phyloP scores from a whole-genome alignment of 2,113 vertebrate species.

The Stegastes partitus region DNA sequence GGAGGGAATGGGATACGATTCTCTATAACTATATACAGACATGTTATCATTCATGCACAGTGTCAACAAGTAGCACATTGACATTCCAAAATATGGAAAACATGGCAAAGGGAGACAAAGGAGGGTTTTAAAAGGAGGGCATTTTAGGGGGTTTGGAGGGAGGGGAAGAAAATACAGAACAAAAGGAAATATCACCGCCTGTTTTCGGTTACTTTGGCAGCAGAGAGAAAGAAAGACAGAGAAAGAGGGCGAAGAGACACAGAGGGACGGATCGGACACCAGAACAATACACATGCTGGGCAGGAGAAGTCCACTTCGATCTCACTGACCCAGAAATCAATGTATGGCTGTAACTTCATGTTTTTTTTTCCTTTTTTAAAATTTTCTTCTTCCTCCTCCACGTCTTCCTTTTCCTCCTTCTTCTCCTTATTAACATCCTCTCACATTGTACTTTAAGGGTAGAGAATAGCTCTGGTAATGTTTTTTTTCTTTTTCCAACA shows the following conservation, averaged over 20 bases:
- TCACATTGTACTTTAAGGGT: constrained; percentile 38
- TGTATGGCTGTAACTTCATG: constrained; percentile 84
- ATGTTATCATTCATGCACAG: constrained; percentile 88
- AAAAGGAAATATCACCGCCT: constrained; percentile 48
- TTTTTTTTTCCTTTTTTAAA: constrained; percentile 47
- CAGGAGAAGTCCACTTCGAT: constrained; percentile 71
- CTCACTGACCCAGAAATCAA: constrained; percentile 81
- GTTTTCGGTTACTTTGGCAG: constrained; percentile 66
- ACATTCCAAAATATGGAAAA: constrained; percentile 86
- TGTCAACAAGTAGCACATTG: constrained; percentile 87
- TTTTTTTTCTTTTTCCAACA: constrained; percentile 21
- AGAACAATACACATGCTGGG: constrained; percentile 80
- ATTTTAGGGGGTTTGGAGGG: background rate
- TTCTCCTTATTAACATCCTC: constrained; percentile 24
- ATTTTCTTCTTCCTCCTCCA: constrained; percentile 18
- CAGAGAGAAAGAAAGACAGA: constrained; percentile 44
- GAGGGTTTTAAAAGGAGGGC: constrained; percentile 13
- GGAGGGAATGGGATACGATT: constrained; percentile 81
- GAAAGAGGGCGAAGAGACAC: constrained; percentile 44
- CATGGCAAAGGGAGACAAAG: constrained; percentile 62
- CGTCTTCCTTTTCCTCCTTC: constrained; percentile 24
- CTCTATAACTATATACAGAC: constrained; percentile 86
- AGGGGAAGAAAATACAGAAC: constrained; percentile 21
- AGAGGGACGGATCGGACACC: constrained; percentile 72
- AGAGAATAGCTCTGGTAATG: constrained; percentile 56